Evolutionary conservation across 2,888 invertebrate genomes (phyloP).

Genomic region (Drosophila vallismaia): DNA sequence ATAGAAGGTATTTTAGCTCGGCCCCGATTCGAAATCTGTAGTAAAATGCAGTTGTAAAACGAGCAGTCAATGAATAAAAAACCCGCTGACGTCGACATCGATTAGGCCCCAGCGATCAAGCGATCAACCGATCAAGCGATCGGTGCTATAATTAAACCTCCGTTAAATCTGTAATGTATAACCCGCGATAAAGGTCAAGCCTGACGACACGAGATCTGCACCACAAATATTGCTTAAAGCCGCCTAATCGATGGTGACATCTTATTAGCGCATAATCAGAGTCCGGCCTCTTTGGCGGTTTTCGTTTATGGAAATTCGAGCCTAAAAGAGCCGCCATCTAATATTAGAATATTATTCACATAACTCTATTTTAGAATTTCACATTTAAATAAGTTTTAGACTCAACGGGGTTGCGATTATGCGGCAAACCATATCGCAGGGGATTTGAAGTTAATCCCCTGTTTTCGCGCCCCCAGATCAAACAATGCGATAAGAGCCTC

Average conservation of each 20-base stretch:
- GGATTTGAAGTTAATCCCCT: conserved; percentile 3
- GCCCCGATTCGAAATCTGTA: conserved; percentile 33
- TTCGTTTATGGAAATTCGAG: conserved; percentile 25
- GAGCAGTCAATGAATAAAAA: conserved; percentile 53
- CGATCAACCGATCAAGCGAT: background rate
- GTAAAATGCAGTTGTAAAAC: conserved; percentile 40
- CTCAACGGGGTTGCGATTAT: conserved; percentile 1
- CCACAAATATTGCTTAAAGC: conserved; percentile 35
- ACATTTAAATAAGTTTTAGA: background rate
- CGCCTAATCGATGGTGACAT: conserved; percentile 37
- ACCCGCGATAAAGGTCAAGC: conserved; percentile 57
- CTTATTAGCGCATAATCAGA: conserved; percentile 45
- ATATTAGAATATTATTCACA: background rate
- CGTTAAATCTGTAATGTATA: conserved; percentile 23
- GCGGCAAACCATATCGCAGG: conserved; percentile 10
- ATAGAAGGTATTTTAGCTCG: background rate
- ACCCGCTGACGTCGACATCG: conserved; percentile 53
- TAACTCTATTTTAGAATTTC: background rate
- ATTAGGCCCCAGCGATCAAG: background rate
- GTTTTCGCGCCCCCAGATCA: conserved; percentile 22
- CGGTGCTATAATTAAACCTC: conserved; percentile 50
- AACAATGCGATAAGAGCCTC: conserved; percentile 38
- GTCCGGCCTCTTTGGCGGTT: background rate
- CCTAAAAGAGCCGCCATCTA: conserved; percentile 11
- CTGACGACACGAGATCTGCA: conserved; percentile 60